Evolutionary conservation across 2,113 vertebrate genomes (phyloP).

Genomic region (Hystrix cristata): DNA sequence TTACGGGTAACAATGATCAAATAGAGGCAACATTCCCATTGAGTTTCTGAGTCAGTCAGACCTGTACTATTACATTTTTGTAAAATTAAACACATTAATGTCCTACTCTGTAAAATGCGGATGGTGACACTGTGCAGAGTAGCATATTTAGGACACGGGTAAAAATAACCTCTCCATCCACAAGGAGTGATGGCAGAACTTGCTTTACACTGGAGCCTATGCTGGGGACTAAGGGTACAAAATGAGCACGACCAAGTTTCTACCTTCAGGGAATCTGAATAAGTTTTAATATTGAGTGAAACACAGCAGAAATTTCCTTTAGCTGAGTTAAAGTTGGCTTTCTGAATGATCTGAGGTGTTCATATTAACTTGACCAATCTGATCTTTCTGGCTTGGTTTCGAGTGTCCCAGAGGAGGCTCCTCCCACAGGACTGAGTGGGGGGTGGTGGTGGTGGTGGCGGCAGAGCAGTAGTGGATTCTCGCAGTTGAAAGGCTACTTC

Average conservation of each 20-base stretch:
- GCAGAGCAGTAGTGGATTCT: background rate
- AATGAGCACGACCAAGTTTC: background rate
- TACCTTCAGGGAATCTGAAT: background rate
- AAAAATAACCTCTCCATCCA: background rate
- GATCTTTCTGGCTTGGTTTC: background rate
- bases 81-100: background rate
- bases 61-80: background rate
- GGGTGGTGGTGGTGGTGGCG: too few species aligned
- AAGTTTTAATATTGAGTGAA: background rate
- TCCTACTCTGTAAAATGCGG: background rate
- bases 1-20: background rate
- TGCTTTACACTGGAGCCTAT: background rate
- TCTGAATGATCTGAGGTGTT: background rate
- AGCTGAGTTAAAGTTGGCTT: background rate
- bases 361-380: background rate
- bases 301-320: background rate
- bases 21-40: background rate
- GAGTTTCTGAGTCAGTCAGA: background rate
- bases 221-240: background rate
- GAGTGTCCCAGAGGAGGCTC: background rate
- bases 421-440: background rate
- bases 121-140: background rate
- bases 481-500: background rate
- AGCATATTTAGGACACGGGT: background rate
- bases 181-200: background rate